Percentiles rank a stretch among this genome's conserved stretches.
Evolutionary conservation across 2,888 invertebrate species (phyloP).

Genomic region (Euplexia lucipara): DNA sequence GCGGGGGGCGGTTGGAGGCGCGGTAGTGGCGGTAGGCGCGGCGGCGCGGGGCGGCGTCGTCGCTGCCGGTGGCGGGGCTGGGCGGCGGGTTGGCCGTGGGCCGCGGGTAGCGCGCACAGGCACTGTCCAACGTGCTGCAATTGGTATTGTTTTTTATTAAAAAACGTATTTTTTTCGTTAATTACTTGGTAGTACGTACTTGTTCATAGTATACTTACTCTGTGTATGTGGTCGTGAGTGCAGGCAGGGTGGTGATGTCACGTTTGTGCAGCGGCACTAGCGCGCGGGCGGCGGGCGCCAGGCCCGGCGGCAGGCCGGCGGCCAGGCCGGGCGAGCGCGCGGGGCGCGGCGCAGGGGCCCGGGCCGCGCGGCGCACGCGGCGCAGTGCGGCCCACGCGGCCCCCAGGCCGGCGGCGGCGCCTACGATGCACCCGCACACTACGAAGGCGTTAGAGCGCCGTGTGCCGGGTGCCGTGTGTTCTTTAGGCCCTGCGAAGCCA

Average conservation of each 20-base stretch:
- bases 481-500: conserved; percentile 69
- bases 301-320: conserved; percentile 63
- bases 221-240: conserved; percentile 67
- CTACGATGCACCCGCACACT: conserved; percentile 75
- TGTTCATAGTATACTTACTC: conserved; percentile 74
- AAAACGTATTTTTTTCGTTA: no score
- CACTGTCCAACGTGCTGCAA: conserved; percentile 91
- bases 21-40: conserved; percentile 95
- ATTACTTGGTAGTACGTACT: no score
- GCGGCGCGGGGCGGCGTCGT: conserved; percentile 92
- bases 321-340: conserved; percentile 66
- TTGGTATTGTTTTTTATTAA: no score
- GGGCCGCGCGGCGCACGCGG: conserved; percentile 67
- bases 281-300: conserved; percentile 52
- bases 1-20: conserved; percentile 97
- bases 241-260: conserved; percentile 55
- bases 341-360: conserved; percentile 64
- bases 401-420: conserved; percentile 72
- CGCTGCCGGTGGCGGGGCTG: conserved; percentile 95
- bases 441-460: conserved; percentile 72
- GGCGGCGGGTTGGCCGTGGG: conserved; percentile 98
- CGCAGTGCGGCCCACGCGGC: conserved; percentile 74
- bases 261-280: conserved; percentile 27
- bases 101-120: conserved; percentile 94
- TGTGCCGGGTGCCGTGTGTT: conserved; percentile 31